Percentiles rank a stretch among this genome's conserved stretches.
Conservation (phyloP, 2,113 vertebrate species). For the Vicugna pacos region DNA sequence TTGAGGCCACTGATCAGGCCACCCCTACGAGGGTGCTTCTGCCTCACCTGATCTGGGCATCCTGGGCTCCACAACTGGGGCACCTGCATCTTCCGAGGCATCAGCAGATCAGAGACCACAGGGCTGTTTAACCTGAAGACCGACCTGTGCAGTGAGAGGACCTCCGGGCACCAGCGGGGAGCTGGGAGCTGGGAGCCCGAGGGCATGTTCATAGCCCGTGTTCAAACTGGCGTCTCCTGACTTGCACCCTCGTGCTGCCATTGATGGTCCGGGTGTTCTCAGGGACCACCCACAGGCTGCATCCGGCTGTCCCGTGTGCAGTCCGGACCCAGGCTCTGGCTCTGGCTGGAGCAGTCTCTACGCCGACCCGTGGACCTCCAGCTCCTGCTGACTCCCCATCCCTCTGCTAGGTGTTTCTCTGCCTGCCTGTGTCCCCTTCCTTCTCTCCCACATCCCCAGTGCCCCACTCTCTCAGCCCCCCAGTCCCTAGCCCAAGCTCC, state of each 20-base stretch:
- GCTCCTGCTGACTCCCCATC: too few relatives aligned
- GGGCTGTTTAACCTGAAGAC: not conserved
- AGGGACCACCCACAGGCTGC: not conserved
- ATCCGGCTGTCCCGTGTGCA: accelerated
- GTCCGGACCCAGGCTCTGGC: not conserved
- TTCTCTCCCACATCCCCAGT: not conserved
- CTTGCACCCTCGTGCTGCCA: too few relatives aligned
- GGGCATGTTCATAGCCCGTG: accelerated
- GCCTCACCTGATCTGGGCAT: too few relatives aligned
- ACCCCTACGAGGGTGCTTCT: too few relatives aligned
- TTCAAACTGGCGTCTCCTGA: too few relatives aligned
- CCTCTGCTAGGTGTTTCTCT: not conserved
- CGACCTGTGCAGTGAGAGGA: not conserved
- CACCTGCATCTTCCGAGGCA: accelerated
- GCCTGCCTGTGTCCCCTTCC: too few relatives aligned
- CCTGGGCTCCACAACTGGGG: accelerated
- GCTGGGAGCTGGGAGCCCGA: accelerated
- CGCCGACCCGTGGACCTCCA: accelerated
- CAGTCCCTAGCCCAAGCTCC: too few relatives aligned
- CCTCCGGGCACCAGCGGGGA: accelerated
- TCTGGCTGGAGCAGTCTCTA: not conserved
- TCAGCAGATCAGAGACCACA: not conserved
- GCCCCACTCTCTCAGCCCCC: too few relatives aligned
- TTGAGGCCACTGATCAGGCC: too few relatives aligned
- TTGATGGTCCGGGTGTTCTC: accelerated